These are phyloP conservation scores for Lepidochitona cinerea DNA, from an alignment of 2,888 invertebrate genomes.

Conservation along the genomic window DNA sequence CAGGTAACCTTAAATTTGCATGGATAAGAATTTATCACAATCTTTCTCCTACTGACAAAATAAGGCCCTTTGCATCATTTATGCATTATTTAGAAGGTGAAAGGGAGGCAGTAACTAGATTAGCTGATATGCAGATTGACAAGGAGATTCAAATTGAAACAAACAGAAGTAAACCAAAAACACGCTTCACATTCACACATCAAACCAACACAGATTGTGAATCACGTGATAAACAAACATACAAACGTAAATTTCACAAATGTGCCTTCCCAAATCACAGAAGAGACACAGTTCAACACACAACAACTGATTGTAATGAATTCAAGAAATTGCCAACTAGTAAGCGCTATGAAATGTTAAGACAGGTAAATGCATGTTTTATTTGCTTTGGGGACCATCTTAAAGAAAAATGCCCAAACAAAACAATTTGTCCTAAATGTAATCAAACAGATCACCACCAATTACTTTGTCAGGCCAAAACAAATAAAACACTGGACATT, in stretches of 20 bases:
- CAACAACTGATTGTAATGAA: background rate
- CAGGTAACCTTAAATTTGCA: background rate
- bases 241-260: background rate
- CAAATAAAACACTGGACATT: background rate
- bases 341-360: background rate
- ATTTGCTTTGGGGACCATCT: background rate
- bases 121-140: background rate
- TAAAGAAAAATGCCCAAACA: background rate
- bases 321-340: background rate
- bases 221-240: background rate
- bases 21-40: too few species aligned
- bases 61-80: background rate
- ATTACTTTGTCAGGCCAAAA: background rate
- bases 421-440: background rate
- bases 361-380: background rate
- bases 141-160: too few species aligned
- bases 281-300: background rate
- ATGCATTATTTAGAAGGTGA: conserved; percentile 1
- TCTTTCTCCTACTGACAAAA: too few species aligned
- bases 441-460: background rate
- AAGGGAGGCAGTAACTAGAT: background rate
- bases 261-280: background rate
- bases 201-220: background rate
- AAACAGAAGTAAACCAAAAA: background rate
- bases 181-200: background rate